Base-by-base conservation (phyloP, 2,113 vertebrate genomes). In the Eudorcas thomsonii region DNA sequence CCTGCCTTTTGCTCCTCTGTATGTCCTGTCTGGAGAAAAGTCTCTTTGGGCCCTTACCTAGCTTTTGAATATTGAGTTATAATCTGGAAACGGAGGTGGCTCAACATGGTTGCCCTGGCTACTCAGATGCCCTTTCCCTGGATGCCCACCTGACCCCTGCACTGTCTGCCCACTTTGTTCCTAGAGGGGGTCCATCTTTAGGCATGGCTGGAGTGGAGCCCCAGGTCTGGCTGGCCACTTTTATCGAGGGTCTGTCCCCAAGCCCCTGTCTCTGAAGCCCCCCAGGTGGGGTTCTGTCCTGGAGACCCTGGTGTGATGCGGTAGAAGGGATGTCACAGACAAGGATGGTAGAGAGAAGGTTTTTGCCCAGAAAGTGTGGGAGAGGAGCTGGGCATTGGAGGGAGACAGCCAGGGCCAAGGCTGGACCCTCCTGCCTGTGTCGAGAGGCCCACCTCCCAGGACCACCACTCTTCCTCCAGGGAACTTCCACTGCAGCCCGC, bases 401-500 rank as follows among this genome's bases (percentile, higher is more conserved):
- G 17, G 7, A 3, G 4, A 77, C 26, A 45, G 89, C 57, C 6
- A 9, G 28, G 14, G 21, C 7, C 55, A 14, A 54, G 36, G 80
- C 26, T 19, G 17, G 23, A 7, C 8, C 52, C 4, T 23, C 12
- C 0, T 4, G 9, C 7, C 14, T 55, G 36, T 39, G 14, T 52
- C 2, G 2, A 3, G 30, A 43, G 25, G n/a, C 54, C 1, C 2
- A 1, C 33, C 54, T 23, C 45, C 8, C 5, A 7, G 3, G 16
- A 30, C 45, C 30, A 3, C 2, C 43, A 25, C 23, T 15, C n/a
- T 6, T 33, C 1, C 15, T 25, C 3, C 2, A 23, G 59, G 33
- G 43, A 15, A 0, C 59, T 1, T 26, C 11, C 3, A 1, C 17
- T 71, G 26, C 5, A 0, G 17, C 12, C 6, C 50, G n/a, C n/a